Conservation (phyloP, 2,888 invertebrate species). For the Polymixis flavicincta region DNA sequence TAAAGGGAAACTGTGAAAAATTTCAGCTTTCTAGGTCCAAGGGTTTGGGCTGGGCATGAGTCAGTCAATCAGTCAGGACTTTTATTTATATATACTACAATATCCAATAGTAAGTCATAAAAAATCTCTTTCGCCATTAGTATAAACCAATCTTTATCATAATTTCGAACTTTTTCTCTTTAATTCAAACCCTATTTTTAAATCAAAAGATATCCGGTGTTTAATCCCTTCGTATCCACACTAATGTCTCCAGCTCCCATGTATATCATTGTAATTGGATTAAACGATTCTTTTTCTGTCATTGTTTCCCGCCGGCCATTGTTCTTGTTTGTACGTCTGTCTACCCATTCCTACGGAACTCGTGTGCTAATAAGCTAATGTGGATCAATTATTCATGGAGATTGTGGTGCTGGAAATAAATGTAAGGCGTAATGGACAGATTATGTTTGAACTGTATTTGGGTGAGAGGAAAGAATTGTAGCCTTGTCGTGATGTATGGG, state of each 20-base stretch:
- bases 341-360: constrained; percentile 65
- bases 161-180: neutral
- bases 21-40: no score
- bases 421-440: constrained; percentile 67
- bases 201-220: neutral
- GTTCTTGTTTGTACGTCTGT: constrained; percentile 83
- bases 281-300: constrained; percentile 88
- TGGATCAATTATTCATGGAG: constrained; percentile 86
- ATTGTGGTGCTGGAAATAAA: constrained; percentile 71
- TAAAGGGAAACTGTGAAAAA: no score
- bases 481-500: constrained; percentile 49
- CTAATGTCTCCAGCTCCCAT: constrained; percentile 67
- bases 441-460: constrained; percentile 62
- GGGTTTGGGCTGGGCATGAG: no score
- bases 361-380: constrained; percentile 89
- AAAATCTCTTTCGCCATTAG: neutral
- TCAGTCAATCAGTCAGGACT: no score
- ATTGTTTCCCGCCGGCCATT: constrained; percentile 86
- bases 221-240: constrained; percentile 71
- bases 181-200: neutral
- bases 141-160: neutral
- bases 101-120: neutral
- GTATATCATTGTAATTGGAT: constrained; percentile 88
- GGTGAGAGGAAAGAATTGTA: constrained; percentile 35
- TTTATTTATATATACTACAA: no score